Conservation (phyloP, 2,797 vertebrate genomes). For the Sardinella longiceps region DNA sequence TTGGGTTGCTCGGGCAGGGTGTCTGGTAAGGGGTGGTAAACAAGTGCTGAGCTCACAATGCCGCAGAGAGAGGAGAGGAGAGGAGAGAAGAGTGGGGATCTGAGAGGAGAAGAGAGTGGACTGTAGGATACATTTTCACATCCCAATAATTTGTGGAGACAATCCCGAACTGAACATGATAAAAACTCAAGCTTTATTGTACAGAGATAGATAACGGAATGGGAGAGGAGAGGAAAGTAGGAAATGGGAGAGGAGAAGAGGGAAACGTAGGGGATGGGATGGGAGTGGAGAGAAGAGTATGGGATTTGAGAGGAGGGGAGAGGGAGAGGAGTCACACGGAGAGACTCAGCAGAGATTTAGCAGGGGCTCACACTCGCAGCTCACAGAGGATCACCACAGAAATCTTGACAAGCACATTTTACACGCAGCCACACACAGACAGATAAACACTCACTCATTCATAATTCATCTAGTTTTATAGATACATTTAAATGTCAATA, state of each 20-base stretch:
- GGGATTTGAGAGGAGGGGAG: no score
- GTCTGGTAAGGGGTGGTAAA: neutral
- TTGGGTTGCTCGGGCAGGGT: neutral
- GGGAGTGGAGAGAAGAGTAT: no score
- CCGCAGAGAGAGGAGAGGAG: neutral
- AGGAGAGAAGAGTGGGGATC: no score
- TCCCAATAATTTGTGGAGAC: no score
- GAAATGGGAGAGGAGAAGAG: no score
- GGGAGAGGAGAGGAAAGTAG: no score
- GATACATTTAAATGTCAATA: neutral
- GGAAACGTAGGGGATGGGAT: neutral
- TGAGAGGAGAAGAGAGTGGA: no score
- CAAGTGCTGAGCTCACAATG: neutral
- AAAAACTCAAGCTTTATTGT: no score
- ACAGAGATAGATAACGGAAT: no score
- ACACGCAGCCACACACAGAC: neutral
- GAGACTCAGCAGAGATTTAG: conserved; percentile 10
- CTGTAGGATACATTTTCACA: no score
- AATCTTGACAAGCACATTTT: conserved; percentile 15
- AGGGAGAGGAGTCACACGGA: neutral
- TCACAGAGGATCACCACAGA: neutral
- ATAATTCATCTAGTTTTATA: neutral
- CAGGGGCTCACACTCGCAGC: neutral
- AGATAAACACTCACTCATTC: neutral
- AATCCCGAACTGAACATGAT: no score